Percentiles rank a stretch among this genome's conserved stretches.
Conservation (phyloP, 2,113 vertebrate genomes). For the Orthonyx spaldingii region DNA sequence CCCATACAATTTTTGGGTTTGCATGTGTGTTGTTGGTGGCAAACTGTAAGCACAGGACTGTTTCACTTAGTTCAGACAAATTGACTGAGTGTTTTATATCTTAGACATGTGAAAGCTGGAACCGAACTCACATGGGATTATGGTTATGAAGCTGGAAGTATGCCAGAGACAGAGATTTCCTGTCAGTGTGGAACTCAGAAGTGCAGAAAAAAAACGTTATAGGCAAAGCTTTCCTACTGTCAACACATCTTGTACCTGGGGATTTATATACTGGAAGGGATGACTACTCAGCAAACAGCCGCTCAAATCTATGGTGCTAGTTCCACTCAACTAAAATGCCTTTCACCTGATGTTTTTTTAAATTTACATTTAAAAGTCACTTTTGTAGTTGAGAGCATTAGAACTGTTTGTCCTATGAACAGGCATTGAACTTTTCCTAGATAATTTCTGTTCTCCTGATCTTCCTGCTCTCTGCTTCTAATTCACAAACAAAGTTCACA, state of each 20-base stretch:
- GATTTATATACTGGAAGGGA: background rate
- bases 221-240: background rate
- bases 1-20: background rate
- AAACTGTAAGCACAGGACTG: background rate
- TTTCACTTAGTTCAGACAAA: background rate
- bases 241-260: background rate
- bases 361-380: background rate
- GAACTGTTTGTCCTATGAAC: background rate
- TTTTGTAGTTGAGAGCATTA: background rate
- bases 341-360: background rate
- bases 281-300: background rate
- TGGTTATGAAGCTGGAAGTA: constrained; percentile 68
- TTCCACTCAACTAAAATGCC: background rate
- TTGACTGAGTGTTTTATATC: constrained; percentile 27
- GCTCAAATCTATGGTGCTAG: background rate
- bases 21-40: background rate
- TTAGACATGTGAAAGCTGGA: constrained; percentile 84
- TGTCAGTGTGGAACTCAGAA: constrained; percentile 79
- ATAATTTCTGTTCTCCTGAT: background rate
- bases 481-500: background rate
- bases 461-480: background rate
- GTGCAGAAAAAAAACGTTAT: constrained; percentile 76
- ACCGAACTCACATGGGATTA: constrained; percentile 92
- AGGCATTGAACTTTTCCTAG: background rate
- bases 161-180: constrained; percentile 72